Conservation (phyloP, 2,888 invertebrate genomes). For the Caenorhabditis sp. region DNA sequence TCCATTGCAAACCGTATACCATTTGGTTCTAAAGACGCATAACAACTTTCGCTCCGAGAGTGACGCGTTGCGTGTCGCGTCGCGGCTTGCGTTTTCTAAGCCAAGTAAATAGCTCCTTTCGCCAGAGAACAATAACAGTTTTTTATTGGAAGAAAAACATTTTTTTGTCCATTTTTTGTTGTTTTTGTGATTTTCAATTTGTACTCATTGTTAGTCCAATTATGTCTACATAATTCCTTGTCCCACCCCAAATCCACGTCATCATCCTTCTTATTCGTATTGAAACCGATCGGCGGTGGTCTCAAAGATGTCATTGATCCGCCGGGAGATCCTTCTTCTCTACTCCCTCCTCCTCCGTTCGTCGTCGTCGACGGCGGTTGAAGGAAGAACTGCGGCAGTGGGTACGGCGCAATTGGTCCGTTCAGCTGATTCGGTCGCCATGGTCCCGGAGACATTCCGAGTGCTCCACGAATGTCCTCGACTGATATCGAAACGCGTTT, state of each 20-base stretch:
- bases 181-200: not conserved
- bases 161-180: not conserved
- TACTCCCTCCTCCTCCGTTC: slow-evolving; percentile 9
- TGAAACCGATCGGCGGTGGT: slow-evolving; percentile 11
- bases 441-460: not conserved
- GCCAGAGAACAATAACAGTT: too few species aligned
- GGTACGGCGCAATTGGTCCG: slow-evolving; percentile 46
- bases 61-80: too few species aligned
- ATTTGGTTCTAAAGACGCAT: too few species aligned
- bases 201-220: not conserved
- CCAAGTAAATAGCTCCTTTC: too few species aligned
- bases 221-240: not conserved
- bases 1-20: too few species aligned
- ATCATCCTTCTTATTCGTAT: slow-evolving; percentile 21
- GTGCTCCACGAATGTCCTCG: slow-evolving; percentile 63
- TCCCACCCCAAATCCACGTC: slow-evolving; percentile 59
- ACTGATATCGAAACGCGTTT: slow-evolving; percentile 72
- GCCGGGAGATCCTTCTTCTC: slow-evolving; percentile 10
- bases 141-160: too few species aligned
- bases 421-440: not conserved
- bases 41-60: too few species aligned
- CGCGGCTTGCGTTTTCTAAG: too few species aligned
- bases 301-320: slow-evolving; percentile 39
- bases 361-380: slow-evolving; percentile 60
- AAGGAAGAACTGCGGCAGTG: slow-evolving; percentile 67